Evolutionary conservation across 1,140 invertebrate species (phyloP).

Genomic region (Zaprionus gabonicus): DNA sequence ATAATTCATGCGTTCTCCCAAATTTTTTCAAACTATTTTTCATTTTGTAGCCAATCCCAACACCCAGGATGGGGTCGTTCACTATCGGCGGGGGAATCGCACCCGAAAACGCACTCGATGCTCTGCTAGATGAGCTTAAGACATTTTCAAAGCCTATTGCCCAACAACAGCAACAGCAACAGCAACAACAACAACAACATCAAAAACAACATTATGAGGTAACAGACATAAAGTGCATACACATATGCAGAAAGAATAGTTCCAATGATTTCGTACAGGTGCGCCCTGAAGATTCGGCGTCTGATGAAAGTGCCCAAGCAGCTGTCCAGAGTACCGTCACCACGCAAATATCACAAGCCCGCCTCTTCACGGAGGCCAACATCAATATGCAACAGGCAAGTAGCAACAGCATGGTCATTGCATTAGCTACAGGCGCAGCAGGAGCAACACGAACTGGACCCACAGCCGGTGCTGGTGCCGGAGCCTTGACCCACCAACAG

Average conservation of each 20-base stretch:
- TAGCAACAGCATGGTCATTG: constrained; percentile 63
- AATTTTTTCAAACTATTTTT: constrained; percentile 23
- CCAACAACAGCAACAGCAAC: constrained; percentile 69
- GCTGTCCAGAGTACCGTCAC: constrained; percentile 83
- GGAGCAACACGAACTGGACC: constrained; percentile 16
- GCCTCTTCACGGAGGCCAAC: constrained; percentile 74
- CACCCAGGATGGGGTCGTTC: constrained; percentile 87
- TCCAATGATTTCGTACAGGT: constrained; percentile 35
- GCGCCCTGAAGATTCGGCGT: constrained; percentile 83
- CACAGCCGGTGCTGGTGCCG: not conserved
- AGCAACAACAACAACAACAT: constrained; percentile 55
- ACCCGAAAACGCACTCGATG: constrained; percentile 96
- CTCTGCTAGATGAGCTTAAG: constrained; percentile 96
- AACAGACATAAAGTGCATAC: not conserved
- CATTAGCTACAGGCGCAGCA: constrained; percentile 48
- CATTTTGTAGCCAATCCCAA: constrained; percentile 84
- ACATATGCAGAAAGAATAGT: not conserved
- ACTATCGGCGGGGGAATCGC: constrained; percentile 88
- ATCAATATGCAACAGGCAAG: constrained; percentile 63
- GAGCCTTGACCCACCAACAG: constrained; percentile 33
- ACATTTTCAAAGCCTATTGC: constrained; percentile 90
- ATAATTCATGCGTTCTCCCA: constrained; percentile 45
- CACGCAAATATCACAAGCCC: constrained; percentile 84
- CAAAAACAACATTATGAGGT: constrained; percentile 68
- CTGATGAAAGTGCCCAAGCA: constrained; percentile 84